Percentiles rank a stretch among this genome's conserved stretches.
phyloP scores from a whole-genome alignment of 1,140 invertebrate genomes.

The Pogonus chalceus region DNA sequence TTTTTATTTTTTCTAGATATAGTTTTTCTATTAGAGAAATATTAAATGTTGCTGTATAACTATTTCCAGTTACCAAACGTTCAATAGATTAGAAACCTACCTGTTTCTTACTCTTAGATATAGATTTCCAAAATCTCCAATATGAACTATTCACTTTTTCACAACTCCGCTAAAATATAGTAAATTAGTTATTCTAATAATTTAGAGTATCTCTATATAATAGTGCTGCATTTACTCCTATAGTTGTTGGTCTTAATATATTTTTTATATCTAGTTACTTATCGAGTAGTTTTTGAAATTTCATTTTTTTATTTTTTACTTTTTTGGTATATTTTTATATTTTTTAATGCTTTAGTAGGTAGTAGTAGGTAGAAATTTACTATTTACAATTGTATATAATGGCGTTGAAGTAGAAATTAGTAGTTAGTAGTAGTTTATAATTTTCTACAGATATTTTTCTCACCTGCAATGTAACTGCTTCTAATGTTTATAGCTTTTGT shows the following conservation, averaged over 20 bases:
- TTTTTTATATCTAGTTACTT: background rate
- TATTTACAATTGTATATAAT: too few species aligned
- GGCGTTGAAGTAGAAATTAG: too few species aligned
- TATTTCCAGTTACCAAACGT: slow-evolving; percentile 1
- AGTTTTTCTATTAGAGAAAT: background rate
- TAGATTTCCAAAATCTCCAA: background rate
- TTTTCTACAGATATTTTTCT: too few species aligned
- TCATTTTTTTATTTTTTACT: background rate
- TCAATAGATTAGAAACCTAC: slow-evolving; percentile 2
- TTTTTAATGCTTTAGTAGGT: background rate
- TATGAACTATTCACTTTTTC: slow-evolving; percentile 7
- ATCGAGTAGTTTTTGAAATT: background rate
- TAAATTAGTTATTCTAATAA: background rate
- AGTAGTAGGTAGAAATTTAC: too few species aligned
- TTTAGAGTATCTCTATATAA: background rate
- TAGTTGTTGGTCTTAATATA: background rate
- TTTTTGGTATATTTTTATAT: background rate
- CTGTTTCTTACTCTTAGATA: slow-evolving; percentile 1
- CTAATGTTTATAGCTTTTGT: too few species aligned
- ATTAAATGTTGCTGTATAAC: background rate
- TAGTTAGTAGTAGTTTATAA: too few species aligned
- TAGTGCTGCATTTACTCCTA: background rate
- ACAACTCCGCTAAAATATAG: background rate
- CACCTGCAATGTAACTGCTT: too few species aligned
- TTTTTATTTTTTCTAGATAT: too few species aligned